Percentiles rank a stretch among this genome's conserved stretches.
Conservation (phyloP, 2,113 vertebrate genomes). For the Erpornis zantholeuca region DNA sequence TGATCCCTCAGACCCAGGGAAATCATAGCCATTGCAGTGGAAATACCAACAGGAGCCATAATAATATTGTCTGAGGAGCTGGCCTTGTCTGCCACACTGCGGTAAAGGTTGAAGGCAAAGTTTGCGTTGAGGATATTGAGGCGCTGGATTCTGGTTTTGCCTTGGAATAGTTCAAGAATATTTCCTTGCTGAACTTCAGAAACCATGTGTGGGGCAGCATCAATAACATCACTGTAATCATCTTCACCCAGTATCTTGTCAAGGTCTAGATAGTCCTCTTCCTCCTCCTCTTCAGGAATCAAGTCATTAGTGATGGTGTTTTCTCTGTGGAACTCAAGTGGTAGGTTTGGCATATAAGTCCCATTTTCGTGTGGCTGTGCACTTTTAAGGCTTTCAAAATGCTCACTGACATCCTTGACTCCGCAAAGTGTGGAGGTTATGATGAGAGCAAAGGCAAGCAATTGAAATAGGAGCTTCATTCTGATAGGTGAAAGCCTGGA, state of each 20-base stretch:
- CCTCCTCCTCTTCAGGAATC: constrained; percentile 81
- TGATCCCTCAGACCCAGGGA: constrained; percentile 81
- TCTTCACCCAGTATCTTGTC: constrained; percentile 83
- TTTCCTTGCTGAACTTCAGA: constrained; percentile 79
- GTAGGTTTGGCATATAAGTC: constrained; percentile 64
- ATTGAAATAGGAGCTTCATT: constrained; percentile 76
- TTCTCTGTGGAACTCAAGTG: constrained; percentile 85
- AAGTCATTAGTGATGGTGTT: constrained; percentile 92
- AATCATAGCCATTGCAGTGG: constrained; percentile 93
- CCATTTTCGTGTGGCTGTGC: background rate
- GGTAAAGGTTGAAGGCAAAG: constrained; percentile 91
- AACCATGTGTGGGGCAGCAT: constrained; percentile 77
- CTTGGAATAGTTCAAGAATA: constrained; percentile 86
- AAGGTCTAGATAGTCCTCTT: constrained; percentile 83
- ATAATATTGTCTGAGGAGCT: constrained; percentile 86
- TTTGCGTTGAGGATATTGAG: constrained; percentile 88
- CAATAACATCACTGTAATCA: constrained; percentile 86
- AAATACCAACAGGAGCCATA: constrained; percentile 92
- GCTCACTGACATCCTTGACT: constrained; percentile 74
- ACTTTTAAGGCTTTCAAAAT: constrained; percentile 62
- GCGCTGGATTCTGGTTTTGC: constrained; percentile 89
- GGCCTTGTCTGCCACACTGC: constrained; percentile 80
- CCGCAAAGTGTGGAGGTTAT: constrained; percentile 66
- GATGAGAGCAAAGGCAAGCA: constrained; percentile 69
- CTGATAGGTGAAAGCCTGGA: constrained; percentile 40